phyloP scores from a whole-genome alignment of 2,113 vertebrate genomes.

The Archilochus colubris region DNA sequence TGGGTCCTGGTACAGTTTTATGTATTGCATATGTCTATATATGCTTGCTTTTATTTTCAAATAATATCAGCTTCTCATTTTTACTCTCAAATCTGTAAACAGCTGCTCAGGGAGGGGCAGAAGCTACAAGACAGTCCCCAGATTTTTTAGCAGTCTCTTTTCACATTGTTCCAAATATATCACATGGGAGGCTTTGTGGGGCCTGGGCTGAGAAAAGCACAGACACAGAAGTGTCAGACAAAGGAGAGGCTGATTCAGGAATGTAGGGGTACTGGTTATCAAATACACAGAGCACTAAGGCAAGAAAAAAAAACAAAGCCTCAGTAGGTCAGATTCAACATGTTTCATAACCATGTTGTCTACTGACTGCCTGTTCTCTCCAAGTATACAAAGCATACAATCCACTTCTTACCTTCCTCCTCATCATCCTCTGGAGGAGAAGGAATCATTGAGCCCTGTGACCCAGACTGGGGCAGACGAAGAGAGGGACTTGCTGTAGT shows the following conservation, averaged over 20 bases:
- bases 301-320: background rate
- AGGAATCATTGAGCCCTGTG: conserved; percentile 86
- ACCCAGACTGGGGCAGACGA: conserved; percentile 79
- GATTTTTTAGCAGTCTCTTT: conserved; percentile 4
- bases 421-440: conserved; percentile 98
- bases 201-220: background rate
- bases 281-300: background rate
- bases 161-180: background rate
- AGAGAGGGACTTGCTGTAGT: conserved; percentile 91
- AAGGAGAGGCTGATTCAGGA: conserved; percentile 8
- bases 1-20: background rate
- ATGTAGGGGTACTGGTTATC: background rate
- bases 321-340: background rate
- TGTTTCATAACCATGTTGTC: background rate
- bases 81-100: background rate
- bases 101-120: conserved; percentile 6
- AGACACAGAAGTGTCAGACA: background rate
- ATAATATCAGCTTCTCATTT: background rate
- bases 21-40: background rate
- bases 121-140: background rate
- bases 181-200: background rate
- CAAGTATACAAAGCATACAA: background rate
- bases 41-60: background rate
- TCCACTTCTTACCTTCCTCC: conserved; percentile 87
- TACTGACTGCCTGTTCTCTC: background rate